These are phyloP conservation scores for Lagodon rhomboides DNA, from an alignment of 2,797 vertebrate genomes.

Conservation along the genomic window DNA sequence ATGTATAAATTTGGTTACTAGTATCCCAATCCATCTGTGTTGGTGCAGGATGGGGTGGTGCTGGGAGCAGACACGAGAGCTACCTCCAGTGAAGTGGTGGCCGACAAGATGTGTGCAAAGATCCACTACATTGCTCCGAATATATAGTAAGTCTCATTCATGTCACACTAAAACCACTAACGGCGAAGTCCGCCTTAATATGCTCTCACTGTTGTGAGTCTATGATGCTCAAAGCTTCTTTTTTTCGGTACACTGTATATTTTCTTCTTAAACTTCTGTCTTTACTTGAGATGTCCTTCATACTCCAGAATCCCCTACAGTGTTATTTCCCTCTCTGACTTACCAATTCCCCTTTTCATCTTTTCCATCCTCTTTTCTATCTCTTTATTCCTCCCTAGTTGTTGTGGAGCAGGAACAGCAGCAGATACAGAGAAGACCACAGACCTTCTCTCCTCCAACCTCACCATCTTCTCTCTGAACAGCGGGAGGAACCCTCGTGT, in stretches of 20 bases:
- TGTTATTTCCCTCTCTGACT: background rate
- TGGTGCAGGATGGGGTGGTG: constrained; percentile 84
- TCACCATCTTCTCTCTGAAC: constrained; percentile 82
- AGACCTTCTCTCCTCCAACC: constrained; percentile 84
- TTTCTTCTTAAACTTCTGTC: background rate
- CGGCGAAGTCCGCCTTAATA: background rate
- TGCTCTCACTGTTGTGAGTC: background rate
- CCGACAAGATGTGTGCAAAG: constrained; percentile 84
- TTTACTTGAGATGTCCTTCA: background rate
- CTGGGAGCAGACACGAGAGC: constrained; percentile 87
- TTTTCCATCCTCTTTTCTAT: background rate
- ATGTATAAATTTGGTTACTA: background rate
- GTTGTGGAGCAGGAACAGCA: constrained; percentile 86
- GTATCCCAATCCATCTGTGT: background rate
- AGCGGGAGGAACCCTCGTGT: constrained; percentile 83
- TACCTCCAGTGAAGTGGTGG: constrained; percentile 82
- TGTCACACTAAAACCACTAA: background rate
- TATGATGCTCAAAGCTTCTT: rapidly evolving
- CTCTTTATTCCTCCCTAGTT: constrained; percentile 55
- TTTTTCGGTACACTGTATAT: too few relatives aligned
- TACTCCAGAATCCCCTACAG: background rate
- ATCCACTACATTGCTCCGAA: constrained; percentile 87
- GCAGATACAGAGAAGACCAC: constrained; percentile 87
- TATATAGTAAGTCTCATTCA: constrained; percentile 80
- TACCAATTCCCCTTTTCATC: too few relatives aligned